Evolutionary conservation across 2,113 vertebrate genomes (phyloP), one percentile per base, ranked within the genome.

Genomic region (Gopherus flavomarginatus): DNA sequence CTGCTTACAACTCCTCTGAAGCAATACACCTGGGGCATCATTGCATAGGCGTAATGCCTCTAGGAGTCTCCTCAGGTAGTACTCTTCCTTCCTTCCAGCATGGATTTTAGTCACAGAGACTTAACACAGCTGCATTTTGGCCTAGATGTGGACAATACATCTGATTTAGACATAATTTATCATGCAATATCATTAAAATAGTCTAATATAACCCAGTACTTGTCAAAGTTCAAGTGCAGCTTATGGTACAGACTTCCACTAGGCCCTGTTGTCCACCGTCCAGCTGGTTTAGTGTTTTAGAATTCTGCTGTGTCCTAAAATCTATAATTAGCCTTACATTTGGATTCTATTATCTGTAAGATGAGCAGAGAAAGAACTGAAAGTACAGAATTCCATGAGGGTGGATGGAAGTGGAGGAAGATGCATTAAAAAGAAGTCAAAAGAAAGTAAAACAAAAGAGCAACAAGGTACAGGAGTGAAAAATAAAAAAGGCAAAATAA

Each of bases 401-500:
- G 86, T 92, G 92, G 94, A 54, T 90, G 86, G 91, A 96, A 78
- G 86, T 93, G 56, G 83, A 96, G 81, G 90, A 92, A 96, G 91
- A 92, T 87, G 57, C 79, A 96, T 94, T 91, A 92, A 95, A 97
- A 94, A 88, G 77, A 97, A 97, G 85, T 88, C 81, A 90, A 95
- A 95, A 82, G 72, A 93, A 97, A 96, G 96, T 92, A 94, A 97
- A 95, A 95, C 95, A 94, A 85, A 97, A 95, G 72, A 96, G 85
- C 90, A 92, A 93, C 81, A 89, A 13, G 3, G 93, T 81, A 96
- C 94, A 88, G 69, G 87, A 85, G 65, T 86, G 77, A 53, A 83
- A 95, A 96, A 96, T 95, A 96, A 96, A 96, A 97, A 97, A 94
- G 92, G 44, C 94, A 97, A 97, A 97, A 96, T 97, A 94, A 97